Base-by-base conservation (phyloP, 2,113 vertebrate genomes). In the Daubentonia madagascariensis region DNA sequence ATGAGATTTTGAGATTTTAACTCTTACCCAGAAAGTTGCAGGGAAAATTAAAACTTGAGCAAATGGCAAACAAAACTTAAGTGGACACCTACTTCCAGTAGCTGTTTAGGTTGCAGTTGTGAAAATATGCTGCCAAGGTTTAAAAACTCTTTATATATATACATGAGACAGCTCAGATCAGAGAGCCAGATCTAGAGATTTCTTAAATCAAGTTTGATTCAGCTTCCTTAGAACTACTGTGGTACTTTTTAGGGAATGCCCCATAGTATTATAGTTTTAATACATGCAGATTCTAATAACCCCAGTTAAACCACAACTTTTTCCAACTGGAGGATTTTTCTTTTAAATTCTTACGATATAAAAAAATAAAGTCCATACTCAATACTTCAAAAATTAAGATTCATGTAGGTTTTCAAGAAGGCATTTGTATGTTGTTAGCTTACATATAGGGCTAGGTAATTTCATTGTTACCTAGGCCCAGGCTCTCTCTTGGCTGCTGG, bases 381-480 rank as follows among this genome's bases (percentile, higher is more conserved):
- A 94, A 87, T 97, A 91, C 22, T 85, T 86, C 92, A 45, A 70
- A 91, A 90, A 78, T 83, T 43, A 93, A 95, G 83, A 57, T 68
- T 92, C 14, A 43, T 67, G 18, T 87, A 83, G 40, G 2, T 68
- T 88, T 91, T 85, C 72, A n/a, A 93, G 84, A 57, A 87, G 52
- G 9, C 17, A 79, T 52, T 67, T 84, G 25, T 59, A 45, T 78
- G 8, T 83, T 75, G 30, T 95, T 91, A 68, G 14, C n/a, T 94
- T 90, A 23, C 14, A 59, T 37, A 22, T 13, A 93, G 48, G 43
- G 43, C 54, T 70, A 78, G 67, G 43, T 73, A 63, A 40, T 57
- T 12, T 84, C 32, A 68, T 67, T 87, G 30, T 85, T 43, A 90
- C n/a, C 61, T 61, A 25, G 17, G 8, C 20, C 16, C 9, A 22